Conservation (phyloP, 2,888 invertebrate genomes). For the Drosophila kuntzei region DNA sequence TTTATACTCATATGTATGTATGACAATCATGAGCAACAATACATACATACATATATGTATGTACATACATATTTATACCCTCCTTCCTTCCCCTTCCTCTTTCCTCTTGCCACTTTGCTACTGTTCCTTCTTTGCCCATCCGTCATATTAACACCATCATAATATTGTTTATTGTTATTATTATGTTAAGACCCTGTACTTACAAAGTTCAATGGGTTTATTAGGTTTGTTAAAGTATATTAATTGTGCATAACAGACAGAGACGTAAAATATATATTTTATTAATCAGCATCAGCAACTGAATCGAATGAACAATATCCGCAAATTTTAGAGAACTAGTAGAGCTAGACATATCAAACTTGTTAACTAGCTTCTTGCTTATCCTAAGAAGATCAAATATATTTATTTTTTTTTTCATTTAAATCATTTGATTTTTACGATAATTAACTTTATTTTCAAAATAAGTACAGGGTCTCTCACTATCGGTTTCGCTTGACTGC, state of each 20-base stretch:
- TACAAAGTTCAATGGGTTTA: not conserved
- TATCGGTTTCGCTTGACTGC: not conserved
- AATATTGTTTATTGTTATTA: conserved; percentile 16
- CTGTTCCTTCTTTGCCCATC: no score
- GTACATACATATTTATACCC: not conserved
- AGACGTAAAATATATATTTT: no score
- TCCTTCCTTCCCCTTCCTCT: not conserved
- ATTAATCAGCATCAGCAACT: no score
- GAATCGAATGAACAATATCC: no score
- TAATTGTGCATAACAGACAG: not conserved
- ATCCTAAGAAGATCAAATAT: not conserved
- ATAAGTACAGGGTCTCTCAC: not conserved
- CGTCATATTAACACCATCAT: conserved; percentile 13
- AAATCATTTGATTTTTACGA: not conserved
- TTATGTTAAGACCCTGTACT: conserved; percentile 6
- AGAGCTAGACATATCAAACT: no score
- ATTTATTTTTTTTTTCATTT: not conserved
- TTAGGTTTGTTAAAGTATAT: not conserved
- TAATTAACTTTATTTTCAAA: not conserved
- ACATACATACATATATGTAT: conserved; percentile 4
- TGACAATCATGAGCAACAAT: not conserved
- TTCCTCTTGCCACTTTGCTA: not conserved
- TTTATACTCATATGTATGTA: conserved; percentile 30
- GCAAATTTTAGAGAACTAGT: no score
- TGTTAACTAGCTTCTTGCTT: not conserved